Evolutionary conservation across 2,888 invertebrate genomes (phyloP).

Genomic region (Tubiluchus corallicola): DNA sequence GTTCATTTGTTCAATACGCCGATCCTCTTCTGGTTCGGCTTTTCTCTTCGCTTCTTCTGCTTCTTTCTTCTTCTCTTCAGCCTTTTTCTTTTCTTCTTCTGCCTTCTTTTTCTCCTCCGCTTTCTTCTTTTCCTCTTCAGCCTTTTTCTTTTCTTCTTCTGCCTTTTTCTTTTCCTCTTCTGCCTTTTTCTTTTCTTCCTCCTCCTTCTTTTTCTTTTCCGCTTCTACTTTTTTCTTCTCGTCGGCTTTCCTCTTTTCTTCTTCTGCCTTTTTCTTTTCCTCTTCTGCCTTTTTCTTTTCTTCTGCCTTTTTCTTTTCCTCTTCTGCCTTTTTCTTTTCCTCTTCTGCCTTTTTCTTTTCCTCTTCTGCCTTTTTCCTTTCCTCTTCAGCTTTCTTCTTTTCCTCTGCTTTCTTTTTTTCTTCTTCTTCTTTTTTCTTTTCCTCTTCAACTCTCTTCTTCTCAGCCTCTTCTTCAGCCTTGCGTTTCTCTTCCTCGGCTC

Average conservation of each 20-base stretch:
- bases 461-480: not conserved
- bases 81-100: constrained; percentile 3
- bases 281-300: constrained; percentile 1
- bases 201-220: not conserved
- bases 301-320: not conserved
- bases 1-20: no score
- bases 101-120: constrained; percentile 1
- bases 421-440: constrained; percentile 1
- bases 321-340: constrained; percentile 1
- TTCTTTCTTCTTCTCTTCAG: not conserved
- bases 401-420: not conserved
- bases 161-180: not conserved
- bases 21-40: no score
- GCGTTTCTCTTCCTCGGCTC: not conserved
- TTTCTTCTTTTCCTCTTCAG: not conserved
- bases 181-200: not conserved
- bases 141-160: not conserved
- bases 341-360: not conserved
- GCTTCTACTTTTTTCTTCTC: not conserved
- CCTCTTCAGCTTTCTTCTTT: not conserved
- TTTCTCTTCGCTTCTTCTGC: constrained; percentile 1
- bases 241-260: not conserved
- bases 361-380: not conserved
- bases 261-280: not conserved
- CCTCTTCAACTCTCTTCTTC: not conserved